Evolutionary conservation across 2,797 vertebrate species (phyloP), one percentile per base, ranked within the genome.

Genomic region (Amazonetta brasiliensis): DNA sequence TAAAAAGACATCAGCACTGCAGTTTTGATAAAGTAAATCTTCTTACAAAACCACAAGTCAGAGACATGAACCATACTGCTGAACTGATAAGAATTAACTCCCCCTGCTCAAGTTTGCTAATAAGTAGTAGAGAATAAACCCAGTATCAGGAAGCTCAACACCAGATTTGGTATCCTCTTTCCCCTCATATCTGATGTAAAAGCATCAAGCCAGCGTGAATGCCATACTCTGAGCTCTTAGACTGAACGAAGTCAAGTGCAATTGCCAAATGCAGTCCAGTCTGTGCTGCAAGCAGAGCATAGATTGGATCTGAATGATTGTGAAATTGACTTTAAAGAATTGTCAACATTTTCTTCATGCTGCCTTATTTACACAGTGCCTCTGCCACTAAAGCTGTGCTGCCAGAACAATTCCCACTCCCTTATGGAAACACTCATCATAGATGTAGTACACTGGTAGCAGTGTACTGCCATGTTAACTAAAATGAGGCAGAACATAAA

Each of bases 81-180:
- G 54, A 89, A 74, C 48, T 83, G 82, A 33, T 91, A 91, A 76
- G 16, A 82, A 91, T 89, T 93, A 92, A 91, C 60, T 94, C 72
- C 43, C 25, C 6, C 1, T 23, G 56, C 30, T 92, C n/a, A 68
- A 30, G 28, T 80, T 74, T 52, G 23, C 60, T 72, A 55, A 12
- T 63, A 87, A 56, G 48, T 66, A 88, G 26, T 16, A 3, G 62
- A 55, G 43, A 89, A 88, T 62, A 63, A 88, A 79, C 21, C 58
- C 0, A 0, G 0, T 43, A 82, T 69, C 23, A 23, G 28, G 43
- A 64, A 2, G 0, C 46, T 79, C 62, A 76, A 73, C 73, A 12
- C 13, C 67, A 84, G 20, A 48, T 41, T 25, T 52, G 37, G 11
- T 87, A 9, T 84, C 55, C 74, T 63, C 80, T 66, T 17, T 52